Evolutionary conservation across 2,888 invertebrate species (phyloP), one percentile per base, ranked within the genome.

Genomic region (Priocnemis perturbator): DNA sequence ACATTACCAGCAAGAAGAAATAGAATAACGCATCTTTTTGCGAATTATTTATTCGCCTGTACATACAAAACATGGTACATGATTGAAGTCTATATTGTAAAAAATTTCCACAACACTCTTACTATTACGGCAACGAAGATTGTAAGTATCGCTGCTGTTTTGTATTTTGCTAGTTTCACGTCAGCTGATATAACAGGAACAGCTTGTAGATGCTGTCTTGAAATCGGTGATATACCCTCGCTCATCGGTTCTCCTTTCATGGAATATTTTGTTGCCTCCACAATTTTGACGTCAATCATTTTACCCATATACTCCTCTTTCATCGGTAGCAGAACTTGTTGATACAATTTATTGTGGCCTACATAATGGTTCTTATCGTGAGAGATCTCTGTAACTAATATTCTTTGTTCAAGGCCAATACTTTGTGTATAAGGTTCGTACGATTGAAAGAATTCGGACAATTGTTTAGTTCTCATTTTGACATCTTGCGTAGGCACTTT

Each of bases 281-380:
- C 89, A 4, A 98, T 95, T 85, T 92, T 91, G 0, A 98, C 97
- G 0, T 92, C 93, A 0, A 98, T 90, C 88, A 95, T 92, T 86
- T 95, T 95, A 0, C 98, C 98, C 92, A 98, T 92, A 56, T 94
- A 93, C 78, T 93, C 92, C 0, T 94, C 91, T 5, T 92, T 91
- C 90, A 95, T 95, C 0, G 97, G 96, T 0, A 98, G 91, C 66
- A 98, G 88, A 0, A 98, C 94, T 91, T 97, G 99, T 86, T 98
- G 98, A 86, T 99, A 99, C 85, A 90, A 95, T 87, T 98, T 96
- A 89, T 98, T 99, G 90, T 99, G 99, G 0, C 94, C 98, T 9
- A 99, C 99, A 86, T 93, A 97, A 89, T 96, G 95, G 67, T 94
- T 92, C 78, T 94, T 95, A 87, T 99, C 99, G 87, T 96, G 95